A percentile compares a stretch with the other conserved stretches of the same genome.
Conservation (phyloP, 2,888 invertebrate genomes). For the Atethmia centrago region DNA sequence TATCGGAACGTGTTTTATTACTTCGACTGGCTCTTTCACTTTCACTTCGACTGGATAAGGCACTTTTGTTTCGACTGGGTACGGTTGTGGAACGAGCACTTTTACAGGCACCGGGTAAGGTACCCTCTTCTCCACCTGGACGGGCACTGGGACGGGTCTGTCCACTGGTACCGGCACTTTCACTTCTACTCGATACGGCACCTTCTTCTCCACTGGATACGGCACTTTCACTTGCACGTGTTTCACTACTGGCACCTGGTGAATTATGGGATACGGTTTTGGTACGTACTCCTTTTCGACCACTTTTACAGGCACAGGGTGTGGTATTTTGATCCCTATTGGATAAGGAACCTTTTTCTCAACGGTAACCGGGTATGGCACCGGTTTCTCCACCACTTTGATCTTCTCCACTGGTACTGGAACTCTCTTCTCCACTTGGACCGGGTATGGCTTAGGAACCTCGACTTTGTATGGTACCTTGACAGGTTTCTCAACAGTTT, state of each 20-base stretch:
- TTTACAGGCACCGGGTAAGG: constrained; percentile 86
- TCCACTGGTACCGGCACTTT: constrained; percentile 83
- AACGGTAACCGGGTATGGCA: constrained; percentile 85
- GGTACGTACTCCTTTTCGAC: constrained; percentile 88
- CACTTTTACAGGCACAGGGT: constrained; percentile 88
- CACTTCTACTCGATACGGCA: constrained; percentile 84
- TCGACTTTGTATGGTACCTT: constrained; percentile 89
- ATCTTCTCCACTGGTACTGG: constrained; percentile 81
- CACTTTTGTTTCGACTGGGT: constrained; percentile 90
- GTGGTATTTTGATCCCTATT: constrained; percentile 85
- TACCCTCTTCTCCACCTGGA: constrained; percentile 84
- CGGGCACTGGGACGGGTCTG: constrained; percentile 82
- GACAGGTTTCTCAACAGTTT: constrained; percentile 91
- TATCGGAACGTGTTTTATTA: constrained; percentile 84
- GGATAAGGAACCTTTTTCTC: constrained; percentile 87
- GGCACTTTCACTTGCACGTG: constrained; percentile 86
- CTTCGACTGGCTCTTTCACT: constrained; percentile 84
- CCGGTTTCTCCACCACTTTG: constrained; percentile 80
- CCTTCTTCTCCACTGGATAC: constrained; percentile 83
- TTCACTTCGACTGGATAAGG: constrained; percentile 88
- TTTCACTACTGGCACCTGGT: constrained; percentile 84
- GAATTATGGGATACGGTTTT: constrained; percentile 86
- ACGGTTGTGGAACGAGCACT: constrained; percentile 86
- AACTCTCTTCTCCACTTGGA: constrained; percentile 85
- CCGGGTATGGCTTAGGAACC: constrained; percentile 90